Base-by-base conservation (phyloP, 2,888 invertebrate genomes). In the Athalia circularis region DNA sequence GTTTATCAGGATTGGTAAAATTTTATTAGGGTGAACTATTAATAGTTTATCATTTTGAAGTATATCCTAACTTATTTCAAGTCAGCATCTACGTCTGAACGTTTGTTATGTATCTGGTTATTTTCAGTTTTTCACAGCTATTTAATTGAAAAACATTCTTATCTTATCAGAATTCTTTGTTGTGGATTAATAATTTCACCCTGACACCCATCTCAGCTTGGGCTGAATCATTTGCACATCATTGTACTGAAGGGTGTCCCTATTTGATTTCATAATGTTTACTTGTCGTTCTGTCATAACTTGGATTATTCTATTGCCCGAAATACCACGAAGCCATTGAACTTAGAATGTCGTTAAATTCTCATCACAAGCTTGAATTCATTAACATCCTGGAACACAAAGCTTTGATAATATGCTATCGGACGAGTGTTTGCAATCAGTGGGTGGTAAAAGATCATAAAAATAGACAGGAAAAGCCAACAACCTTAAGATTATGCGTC, bases 401-500 rank as follows among this genome's bases (percentile, higher is more conserved):
- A n/a, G 11, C 43, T 64, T n/a, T 64, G 11, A 64, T 64, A 59
- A 6, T 64, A 45, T 43, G 47, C 5, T 2, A 45, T 45, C 45
- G 45, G 45, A 45, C 43, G 64, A 45, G 43, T 5, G 43, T 64
- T 64, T 9, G 11, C 64, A 29, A 29, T 29, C 29, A 1, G 29
- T 64, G 64, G 43, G 43, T 45, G n/a, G 64, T 64, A 45, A 64
- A 64, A 50, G 7, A 9, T 67, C 8, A 67, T 29, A 5, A 8
- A 52, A 29, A n/a, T 15, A 67, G 50, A 29, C 15, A 50, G 52
- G 43, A 54, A 54, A 3, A 29, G 52, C 68, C 68, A 52, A 65
- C 65, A 65, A 48, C 65, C 65, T 65, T 48, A 65, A 65, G 65
- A 65, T 68, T 52, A 52, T 59, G 8, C 7, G 57, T 72, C 57